These are phyloP conservation scores for Myotis planiceps DNA, from an alignment of 2,797 vertebrate species.

Conservation along the genomic window DNA sequence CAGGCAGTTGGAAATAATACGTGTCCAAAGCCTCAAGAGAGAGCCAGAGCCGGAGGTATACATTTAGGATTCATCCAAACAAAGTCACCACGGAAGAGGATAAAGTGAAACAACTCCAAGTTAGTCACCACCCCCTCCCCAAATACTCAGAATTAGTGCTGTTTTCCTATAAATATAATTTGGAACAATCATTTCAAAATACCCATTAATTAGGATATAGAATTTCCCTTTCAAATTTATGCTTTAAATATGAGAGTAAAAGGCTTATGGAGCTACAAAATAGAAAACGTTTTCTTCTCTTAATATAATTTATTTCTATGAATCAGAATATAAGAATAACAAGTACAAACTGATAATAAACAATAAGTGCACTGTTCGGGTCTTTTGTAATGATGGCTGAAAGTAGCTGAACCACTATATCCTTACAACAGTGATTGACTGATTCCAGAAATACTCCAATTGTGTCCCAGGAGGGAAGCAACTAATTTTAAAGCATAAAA, in stretches of 20 bases:
- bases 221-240: conserved; percentile 33
- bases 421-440: conserved; percentile 16
- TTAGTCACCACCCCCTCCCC: neutral
- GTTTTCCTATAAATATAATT: conserved; percentile 18
- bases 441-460: conserved; percentile 27
- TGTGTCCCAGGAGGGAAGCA: neutral
- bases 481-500: conserved; percentile 50
- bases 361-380: neutral
- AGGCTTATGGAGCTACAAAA: neutral
- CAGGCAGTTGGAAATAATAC: neutral
- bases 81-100: neutral
- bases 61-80: neutral
- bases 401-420: neutral
- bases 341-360: conserved; percentile 36
- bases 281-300: neutral
- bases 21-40: neutral
- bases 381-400: neutral
- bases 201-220: conserved; percentile 1
- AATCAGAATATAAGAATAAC: conserved; percentile 49
- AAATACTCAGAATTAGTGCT: neutral
- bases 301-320: neutral
- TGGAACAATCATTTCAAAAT: conserved; percentile 22
- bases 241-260: conserved; percentile 27
- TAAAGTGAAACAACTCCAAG: neutral
- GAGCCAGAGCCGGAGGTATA: neutral